These are phyloP conservation scores for Sinocyclocheilus anophthalmus DNA, from an alignment of 2,113 vertebrate genomes.

Conservation along the genomic window DNA sequence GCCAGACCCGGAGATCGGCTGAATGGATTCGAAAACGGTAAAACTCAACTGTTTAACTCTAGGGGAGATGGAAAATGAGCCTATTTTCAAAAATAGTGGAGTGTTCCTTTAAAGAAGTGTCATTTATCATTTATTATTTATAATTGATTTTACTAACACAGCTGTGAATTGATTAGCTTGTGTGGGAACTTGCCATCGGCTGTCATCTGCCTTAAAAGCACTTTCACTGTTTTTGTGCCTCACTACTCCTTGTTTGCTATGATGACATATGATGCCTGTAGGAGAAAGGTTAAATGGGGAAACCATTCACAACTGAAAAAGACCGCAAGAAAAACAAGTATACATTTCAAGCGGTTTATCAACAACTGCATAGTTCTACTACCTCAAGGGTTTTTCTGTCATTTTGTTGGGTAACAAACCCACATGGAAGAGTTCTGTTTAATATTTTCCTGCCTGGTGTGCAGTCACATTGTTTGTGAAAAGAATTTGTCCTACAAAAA, in stretches of 20 bases:
- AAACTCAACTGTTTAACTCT: too few species aligned
- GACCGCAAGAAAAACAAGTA: neutral
- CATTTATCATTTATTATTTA: constrained; percentile 20
- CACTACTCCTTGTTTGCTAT: constrained; percentile 2
- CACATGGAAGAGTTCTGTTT: neutral
- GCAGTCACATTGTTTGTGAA: constrained; percentile 9
- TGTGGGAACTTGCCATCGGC: constrained; percentile 53
- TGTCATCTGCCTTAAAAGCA: constrained; percentile 5
- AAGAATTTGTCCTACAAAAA: constrained; percentile 62
- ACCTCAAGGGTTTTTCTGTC: neutral
- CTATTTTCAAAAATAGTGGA: too few species aligned
- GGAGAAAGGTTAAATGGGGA: neutral
- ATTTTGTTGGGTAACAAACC: neutral
- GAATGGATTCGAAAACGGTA: too few species aligned
- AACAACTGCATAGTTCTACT: neutral
- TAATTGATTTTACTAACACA: neutral
- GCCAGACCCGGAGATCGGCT: too few species aligned
- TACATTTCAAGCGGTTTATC: neutral
- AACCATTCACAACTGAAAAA: neutral
- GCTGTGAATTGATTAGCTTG: constrained; percentile 16
- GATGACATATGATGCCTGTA: neutral
- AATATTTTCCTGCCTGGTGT: constrained; percentile 16
- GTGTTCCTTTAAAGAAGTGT: neutral
- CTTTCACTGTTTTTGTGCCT: constrained; percentile 10
- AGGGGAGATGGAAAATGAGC: too few species aligned